phyloP scores from a whole-genome alignment of 2,888 invertebrate genomes.

The Nephrocerus scutellatus region DNA sequence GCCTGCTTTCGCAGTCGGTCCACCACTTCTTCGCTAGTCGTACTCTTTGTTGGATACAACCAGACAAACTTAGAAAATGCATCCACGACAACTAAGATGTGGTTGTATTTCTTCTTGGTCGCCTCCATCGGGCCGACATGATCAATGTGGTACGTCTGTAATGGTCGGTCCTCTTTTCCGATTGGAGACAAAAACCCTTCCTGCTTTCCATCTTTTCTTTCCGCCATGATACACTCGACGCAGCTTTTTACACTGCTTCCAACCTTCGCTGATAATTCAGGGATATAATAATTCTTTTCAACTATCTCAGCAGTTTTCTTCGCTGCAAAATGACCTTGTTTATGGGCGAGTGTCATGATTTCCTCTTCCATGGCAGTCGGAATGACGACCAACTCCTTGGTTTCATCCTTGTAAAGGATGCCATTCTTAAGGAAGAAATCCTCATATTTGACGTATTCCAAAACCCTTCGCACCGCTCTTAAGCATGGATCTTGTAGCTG shows the following conservation, averaged over 20 bases:
- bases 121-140: constrained; percentile 35
- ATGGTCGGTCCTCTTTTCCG: constrained; percentile 29
- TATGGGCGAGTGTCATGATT: constrained; percentile 34
- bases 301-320: constrained; percentile 29
- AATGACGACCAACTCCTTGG: constrained; percentile 25
- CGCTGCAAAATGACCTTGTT: constrained; percentile 34
- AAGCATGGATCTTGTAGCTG: constrained; percentile 1
- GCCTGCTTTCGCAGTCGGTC: constrained; percentile 23
- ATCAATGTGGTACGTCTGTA: constrained; percentile 34
- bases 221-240: constrained; percentile 15
- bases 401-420: constrained; percentile 9
- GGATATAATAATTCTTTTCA: constrained; percentile 29
- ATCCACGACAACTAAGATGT: constrained; percentile 36
- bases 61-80: constrained; percentile 37
- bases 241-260: constrained; percentile 11
- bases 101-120: constrained; percentile 34
- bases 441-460: constrained; percentile 4
- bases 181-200: constrained; percentile 30
- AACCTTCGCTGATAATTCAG: constrained; percentile 8
- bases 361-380: constrained; percentile 32
- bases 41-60: constrained; percentile 32
- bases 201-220: constrained; percentile 31
- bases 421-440: constrained; percentile 9
- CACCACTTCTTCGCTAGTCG: constrained; percentile 28
- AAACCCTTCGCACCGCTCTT: constrained; percentile 6